Base-by-base conservation (phyloP, 1,140 invertebrate genomes). In the Psilanteris sp. region DNA sequence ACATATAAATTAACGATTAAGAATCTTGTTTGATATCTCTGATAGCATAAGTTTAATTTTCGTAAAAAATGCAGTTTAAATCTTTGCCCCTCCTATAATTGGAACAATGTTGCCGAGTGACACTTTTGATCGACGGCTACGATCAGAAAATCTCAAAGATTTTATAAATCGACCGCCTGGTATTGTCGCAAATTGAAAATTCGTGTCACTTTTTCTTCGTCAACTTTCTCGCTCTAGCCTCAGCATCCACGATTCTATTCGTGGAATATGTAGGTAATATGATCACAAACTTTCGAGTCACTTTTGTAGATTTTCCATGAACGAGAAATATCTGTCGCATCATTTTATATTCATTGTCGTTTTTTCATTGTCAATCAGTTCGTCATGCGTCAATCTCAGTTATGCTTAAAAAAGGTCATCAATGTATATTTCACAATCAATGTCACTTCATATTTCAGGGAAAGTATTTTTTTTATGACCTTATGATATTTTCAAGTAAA, bases 151-250 rank as follows among this genome's bases (percentile, higher is more conserved):
- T 78, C 61, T 73, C 61, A 31, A 55, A 61, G 67, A 77, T 70
- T 61, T 62, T 61, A 71, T 78, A 76, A 80, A 71, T 75, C 75
- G 75, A 80, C 70, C 75, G 44, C 67, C 50, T 34, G 64, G 59
- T 72, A 62, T 78, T 79, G 78, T 80, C 64, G 81, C 76, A 79
- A 85, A 85, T 85, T 81, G 83, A 82, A 85, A 80, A 79, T 81
- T 76, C 74, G 61, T 79, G 79, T 80, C 77, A 73, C 71, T 77
- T 66, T 62, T 71, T 50, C 44, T 64, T 68, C 43, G 7, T 61
- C 44, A 14, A 36, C 48, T 72, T 27, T 67, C 36, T 61, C 41
- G 11, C 27, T 50, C 29, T 46, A 26, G 46, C 41, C 16, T 50
- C 50, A 8, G 15, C 11, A 46, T 64, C 59, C 50, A 26, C 43